These are phyloP conservation scores for Nymphalis urticae DNA, from an alignment of 2,888 invertebrate species.

Conservation along the genomic window DNA sequence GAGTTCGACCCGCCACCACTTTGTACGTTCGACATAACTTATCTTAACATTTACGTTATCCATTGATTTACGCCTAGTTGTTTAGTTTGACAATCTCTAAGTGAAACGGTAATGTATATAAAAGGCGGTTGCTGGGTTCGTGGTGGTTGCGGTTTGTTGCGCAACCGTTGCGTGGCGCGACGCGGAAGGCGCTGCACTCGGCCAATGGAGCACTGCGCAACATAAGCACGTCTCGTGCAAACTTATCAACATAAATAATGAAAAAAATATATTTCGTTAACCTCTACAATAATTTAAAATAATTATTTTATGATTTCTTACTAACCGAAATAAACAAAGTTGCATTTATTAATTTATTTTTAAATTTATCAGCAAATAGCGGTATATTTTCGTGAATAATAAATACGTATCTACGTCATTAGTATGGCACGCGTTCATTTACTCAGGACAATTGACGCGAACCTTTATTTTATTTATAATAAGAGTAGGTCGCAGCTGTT, in stretches of 20 bases:
- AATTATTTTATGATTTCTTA: slow-evolving; percentile 4
- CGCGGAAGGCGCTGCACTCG: slow-evolving; percentile 75
- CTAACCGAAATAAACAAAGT: not conserved
- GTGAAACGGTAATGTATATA: slow-evolving; percentile 25
- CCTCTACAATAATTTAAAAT: slow-evolving; percentile 9
- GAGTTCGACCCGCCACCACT: slow-evolving; percentile 44
- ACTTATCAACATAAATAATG: slow-evolving; percentile 27
- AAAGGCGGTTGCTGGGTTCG: slow-evolving; percentile 13
- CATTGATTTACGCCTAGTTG: slow-evolving; percentile 1
- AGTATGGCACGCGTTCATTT: slow-evolving; percentile 1
- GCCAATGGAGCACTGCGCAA: slow-evolving; percentile 69
- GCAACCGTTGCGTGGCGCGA: slow-evolving; percentile 50
- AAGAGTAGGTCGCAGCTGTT: slow-evolving; percentile 5
- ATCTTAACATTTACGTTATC: slow-evolving; percentile 2
- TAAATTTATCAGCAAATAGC: too few species aligned
- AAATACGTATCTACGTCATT: not conserved
- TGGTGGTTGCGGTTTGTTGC: slow-evolving; percentile 25
- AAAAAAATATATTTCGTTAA: slow-evolving; percentile 25
- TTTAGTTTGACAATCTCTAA: not conserved
- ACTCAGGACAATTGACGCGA: slow-evolving; percentile 3
- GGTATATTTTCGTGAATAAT: not conserved
- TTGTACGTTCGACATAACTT: not conserved
- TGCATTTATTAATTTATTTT: too few species aligned
- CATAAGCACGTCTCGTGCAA: slow-evolving; percentile 37
- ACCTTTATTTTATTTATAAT: slow-evolving; percentile 11